A percentile compares a stretch with the other conserved stretches of the same genome.
Evolutionary conservation across 2,888 invertebrate genomes (phyloP).

Genomic region (Acanthopleura granulata): DNA sequence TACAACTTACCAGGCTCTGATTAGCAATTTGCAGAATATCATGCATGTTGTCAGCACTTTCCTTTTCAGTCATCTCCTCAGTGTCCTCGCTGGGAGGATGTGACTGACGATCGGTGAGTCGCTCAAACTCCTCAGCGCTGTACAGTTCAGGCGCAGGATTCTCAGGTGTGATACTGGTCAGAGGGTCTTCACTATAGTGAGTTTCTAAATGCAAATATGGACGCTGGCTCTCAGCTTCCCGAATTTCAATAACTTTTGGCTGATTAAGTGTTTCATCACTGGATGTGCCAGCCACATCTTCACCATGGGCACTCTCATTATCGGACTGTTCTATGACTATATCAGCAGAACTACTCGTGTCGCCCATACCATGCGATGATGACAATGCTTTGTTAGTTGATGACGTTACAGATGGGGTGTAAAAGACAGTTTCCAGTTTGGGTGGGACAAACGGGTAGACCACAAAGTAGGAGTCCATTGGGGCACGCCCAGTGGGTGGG

Average conservation of each 20-base stretch:
- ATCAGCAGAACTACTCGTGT: background rate
- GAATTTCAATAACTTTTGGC: background rate
- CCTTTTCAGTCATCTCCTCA: background rate
- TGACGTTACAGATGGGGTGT: constrained; percentile 19
- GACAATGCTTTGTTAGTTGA: background rate
- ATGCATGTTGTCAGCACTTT: background rate
- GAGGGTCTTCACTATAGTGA: constrained; percentile 45
- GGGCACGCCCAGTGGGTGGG: background rate
- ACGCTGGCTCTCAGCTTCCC: constrained; percentile 14
- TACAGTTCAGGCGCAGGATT: constrained; percentile 32
- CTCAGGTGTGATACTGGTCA: constrained; percentile 36
- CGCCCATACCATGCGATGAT: background rate
- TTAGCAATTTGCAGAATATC: background rate
- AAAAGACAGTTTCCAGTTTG: constrained; percentile 32
- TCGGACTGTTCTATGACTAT: background rate
- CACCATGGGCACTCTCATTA: background rate
- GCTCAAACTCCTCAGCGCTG: constrained; percentile 29
- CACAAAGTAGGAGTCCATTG: constrained; percentile 31
- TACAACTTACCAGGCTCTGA: too few relatives aligned
- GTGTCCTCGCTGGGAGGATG: background rate
- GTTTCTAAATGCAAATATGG: constrained; percentile 37
- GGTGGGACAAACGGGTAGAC: constrained; percentile 45
- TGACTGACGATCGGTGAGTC: background rate
- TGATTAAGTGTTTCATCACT: too few relatives aligned
- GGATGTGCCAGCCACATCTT: background rate